Base-by-base conservation (phyloP, 1,140 invertebrate species). In the Magallana angulata region DNA sequence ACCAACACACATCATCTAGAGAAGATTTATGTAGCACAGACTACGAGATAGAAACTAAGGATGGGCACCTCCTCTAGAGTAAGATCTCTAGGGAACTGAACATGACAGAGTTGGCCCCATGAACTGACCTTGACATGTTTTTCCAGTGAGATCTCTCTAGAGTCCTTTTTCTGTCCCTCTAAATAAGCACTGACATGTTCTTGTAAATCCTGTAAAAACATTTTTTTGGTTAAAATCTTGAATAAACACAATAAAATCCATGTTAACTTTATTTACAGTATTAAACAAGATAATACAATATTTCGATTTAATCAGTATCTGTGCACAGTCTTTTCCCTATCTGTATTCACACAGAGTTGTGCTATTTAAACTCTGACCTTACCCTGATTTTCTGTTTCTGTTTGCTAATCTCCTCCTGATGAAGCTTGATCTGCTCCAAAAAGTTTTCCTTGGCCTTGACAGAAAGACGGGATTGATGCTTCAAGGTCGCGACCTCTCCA, bases 331-430 rank as follows among this genome's bases (percentile, higher is more conserved):
- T 30, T 76, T 12, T 76, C 36, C 1, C 68, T 24, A 71, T 24
- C 9, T 30, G 2, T n/a, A 76, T 30, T 1, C 7, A 76, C 68
- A 36, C 12, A n/a, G 6, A 62, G 18, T 12, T 30, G 24, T 30
- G 11, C 24, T 48, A 48, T 48, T 1, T 1, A 0, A 48, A 48
- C 36, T 3, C 1, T 48, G 36, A 1, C 68, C 11, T 30, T 12
- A 93, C 92, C 91, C 90, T 90, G n/a, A 93, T 91, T 57, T 90
- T 89, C 14, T 86, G 58, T 30, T 88, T 90, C 48, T 91, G 90
- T 76, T 90, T 87, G 9, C 83, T 85, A 0, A 92, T 89, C 85
- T 93, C 92, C 62, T 92, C 85, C 64, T 93, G 91, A 85, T 93
- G 91, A 59, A 89, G n/a, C 36, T 90, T 89, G n/a, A 93, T 87